A percentile compares a stretch with the other conserved stretches of the same genome.
Evolutionary conservation across 1,140 invertebrate species (phyloP).

Genomic region (Cecropterus lyciades): DNA sequence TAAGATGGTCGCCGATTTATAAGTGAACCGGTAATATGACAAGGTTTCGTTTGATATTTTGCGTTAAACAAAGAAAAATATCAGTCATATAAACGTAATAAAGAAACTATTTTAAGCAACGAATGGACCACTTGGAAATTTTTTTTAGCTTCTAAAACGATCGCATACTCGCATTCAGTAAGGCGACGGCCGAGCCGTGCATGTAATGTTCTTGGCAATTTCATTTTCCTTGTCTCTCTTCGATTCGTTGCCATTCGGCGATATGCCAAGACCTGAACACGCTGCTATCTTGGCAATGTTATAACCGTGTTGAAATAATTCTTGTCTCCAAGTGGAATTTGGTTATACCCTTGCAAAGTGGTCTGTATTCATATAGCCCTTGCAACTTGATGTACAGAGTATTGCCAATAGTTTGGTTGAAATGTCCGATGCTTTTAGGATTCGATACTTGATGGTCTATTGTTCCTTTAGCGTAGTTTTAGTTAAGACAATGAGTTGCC

Average conservation of each 20-base stretch:
- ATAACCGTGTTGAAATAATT: slow-evolving; percentile 25
- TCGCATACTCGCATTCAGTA: neutral
- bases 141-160: neutral
- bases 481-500: too few species aligned
- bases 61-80: too few species aligned
- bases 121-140: neutral
- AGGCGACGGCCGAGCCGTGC: neutral
- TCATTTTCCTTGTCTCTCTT: slow-evolving; percentile 28
- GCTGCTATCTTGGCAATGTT: slow-evolving; percentile 26
- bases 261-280: slow-evolving; percentile 31
- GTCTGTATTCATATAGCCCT: neutral
- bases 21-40: too few species aligned
- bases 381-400: too few species aligned
- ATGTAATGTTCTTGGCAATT: slow-evolving; percentile 29
- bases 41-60: too few species aligned
- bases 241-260: slow-evolving; percentile 35
- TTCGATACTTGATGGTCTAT: too few species aligned
- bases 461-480: too few species aligned
- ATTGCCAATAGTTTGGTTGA: too few species aligned
- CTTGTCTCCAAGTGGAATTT: slow-evolving; percentile 12
- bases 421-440: too few species aligned
- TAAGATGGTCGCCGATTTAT: too few species aligned
- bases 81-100: too few species aligned
- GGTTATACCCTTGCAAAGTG: neutral
- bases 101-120: too few species aligned